Evolutionary conservation across 2,113 vertebrate species (phyloP).

Genomic region (Nasalis larvatus): DNA sequence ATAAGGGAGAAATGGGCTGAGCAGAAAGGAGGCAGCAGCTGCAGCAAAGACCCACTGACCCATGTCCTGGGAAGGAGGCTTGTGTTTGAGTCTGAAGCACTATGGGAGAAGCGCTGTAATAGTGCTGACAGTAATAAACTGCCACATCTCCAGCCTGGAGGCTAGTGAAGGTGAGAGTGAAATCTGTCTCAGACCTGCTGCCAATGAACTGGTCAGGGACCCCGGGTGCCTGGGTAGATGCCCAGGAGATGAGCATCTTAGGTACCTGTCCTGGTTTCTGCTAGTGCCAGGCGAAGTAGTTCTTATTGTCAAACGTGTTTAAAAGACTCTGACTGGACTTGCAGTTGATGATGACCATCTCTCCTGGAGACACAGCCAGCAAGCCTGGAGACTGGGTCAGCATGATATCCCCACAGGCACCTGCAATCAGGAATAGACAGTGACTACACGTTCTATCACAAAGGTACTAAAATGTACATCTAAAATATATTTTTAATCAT

Average conservation of each 20-base stretch:
- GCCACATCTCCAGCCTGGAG: background rate
- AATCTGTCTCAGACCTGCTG: background rate
- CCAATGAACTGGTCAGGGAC: background rate
- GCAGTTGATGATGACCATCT: background rate
- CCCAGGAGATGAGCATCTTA: background rate
- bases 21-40: fast-evolving
- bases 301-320: background rate
- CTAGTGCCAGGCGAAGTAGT: background rate
- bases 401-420: background rate
- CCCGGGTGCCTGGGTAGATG: background rate
- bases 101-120: background rate
- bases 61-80: background rate
- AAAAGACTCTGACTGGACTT: background rate
- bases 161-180: background rate
- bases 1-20: too few relatives aligned
- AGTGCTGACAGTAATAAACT: background rate
- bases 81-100: background rate
- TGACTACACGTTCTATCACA: too few relatives aligned
- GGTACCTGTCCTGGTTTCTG: background rate
- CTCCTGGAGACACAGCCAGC: too few relatives aligned
- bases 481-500: too few relatives aligned
- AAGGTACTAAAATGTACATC: too few relatives aligned
- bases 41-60: too few relatives aligned
- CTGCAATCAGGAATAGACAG: background rate
- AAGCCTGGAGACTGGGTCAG: background rate